Percentiles rank a stretch among this genome's conserved stretches.
Evolutionary conservation across 2,888 invertebrate species (phyloP).

Genomic region (Melinaea menophilus): DNA sequence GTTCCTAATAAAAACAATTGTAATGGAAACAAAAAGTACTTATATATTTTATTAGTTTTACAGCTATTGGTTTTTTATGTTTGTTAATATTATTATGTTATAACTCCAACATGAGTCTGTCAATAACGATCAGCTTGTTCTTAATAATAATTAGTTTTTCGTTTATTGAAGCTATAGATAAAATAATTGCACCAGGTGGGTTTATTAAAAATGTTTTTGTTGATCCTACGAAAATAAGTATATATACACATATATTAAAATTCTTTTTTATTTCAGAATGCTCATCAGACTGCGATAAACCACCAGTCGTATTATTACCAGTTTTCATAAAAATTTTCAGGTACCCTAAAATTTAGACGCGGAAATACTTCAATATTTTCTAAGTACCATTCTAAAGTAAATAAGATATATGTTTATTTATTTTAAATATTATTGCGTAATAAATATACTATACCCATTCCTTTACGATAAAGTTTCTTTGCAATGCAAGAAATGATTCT

Average conservation of each 20-base stretch:
- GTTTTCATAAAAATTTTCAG: constrained; percentile 59
- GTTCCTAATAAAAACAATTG: not conserved
- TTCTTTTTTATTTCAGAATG: constrained; percentile 35
- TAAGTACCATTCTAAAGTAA: constrained; percentile 1
- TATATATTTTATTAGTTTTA: not conserved
- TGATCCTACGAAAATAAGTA: too few species aligned
- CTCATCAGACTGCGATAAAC: constrained; percentile 36
- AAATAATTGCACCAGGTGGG: not conserved
- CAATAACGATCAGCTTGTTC: not conserved
- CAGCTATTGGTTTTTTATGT: not conserved
- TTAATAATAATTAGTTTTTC: not conserved
- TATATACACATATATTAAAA: not conserved
- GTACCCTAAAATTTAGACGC: constrained; percentile 42
- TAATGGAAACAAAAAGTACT: not conserved
- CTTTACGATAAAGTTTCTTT: too few species aligned
- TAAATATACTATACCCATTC: too few species aligned
- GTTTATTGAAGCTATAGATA: constrained; percentile 8
- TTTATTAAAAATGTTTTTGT: not conserved
- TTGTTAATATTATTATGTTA: not conserved
- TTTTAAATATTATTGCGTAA: too few species aligned
- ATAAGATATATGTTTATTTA: constrained; percentile 1
- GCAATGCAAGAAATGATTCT: too few species aligned
- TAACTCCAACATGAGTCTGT: constrained; percentile 6
- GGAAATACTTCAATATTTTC: not conserved
- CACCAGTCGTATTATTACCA: constrained; percentile 56